Evolutionary conservation across 2,797 vertebrate genomes (phyloP).

Genomic region (Poecilia picta): DNA sequence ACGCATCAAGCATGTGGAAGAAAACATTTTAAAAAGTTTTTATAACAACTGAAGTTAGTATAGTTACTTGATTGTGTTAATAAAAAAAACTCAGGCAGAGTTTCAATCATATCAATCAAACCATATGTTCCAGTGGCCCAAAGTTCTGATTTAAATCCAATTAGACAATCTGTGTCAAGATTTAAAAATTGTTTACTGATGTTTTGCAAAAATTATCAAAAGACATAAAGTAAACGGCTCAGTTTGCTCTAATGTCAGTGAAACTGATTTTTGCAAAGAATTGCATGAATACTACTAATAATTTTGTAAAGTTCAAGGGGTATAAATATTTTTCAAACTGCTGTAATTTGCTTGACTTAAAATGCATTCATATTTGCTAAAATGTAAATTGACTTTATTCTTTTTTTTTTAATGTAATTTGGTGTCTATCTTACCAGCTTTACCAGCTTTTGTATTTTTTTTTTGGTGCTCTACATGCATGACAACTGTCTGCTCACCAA

Average conservation of each 20-base stretch:
- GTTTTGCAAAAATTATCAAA: background rate
- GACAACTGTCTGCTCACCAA: slow-evolving; percentile 23
- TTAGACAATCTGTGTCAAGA: background rate
- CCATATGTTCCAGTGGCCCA: background rate
- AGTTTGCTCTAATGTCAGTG: background rate
- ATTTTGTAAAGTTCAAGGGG: background rate
- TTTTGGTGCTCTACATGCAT: slow-evolving; percentile 39
- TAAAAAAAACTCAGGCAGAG: background rate
- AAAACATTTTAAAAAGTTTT: background rate
- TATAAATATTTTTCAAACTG: background rate
- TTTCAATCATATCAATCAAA: background rate
- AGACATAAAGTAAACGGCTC: background rate
- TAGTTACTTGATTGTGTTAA: too few species aligned
- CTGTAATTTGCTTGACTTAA: slow-evolving; percentile 13
- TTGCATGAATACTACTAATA: background rate
- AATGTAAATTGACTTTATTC: background rate
- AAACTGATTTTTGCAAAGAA: background rate
- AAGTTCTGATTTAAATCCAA: background rate
- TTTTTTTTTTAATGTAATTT: background rate
- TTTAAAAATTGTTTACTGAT: background rate
- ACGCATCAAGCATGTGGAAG: background rate
- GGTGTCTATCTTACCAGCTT: background rate
- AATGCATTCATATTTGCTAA: background rate
- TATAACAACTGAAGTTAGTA: too few species aligned
- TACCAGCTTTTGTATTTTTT: slow-evolving; percentile 7